Evolutionary conservation across 2,113 vertebrate species (phyloP), one percentile per base, ranked within the genome.

Genomic region (Muntiacus reevesi): DNA sequence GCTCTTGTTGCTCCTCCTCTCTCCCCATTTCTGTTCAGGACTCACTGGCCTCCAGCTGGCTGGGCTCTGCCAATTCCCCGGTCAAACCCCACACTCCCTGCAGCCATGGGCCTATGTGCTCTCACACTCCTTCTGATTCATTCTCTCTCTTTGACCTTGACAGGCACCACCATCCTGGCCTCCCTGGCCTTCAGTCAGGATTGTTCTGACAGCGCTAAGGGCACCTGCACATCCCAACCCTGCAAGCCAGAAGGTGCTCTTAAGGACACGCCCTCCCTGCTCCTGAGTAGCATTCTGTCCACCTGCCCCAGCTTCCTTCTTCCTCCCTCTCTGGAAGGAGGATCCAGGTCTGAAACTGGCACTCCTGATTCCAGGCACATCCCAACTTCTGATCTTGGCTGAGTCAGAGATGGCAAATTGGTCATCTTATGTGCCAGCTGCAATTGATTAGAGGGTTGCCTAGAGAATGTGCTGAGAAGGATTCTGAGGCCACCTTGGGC

Each of bases 41-140:
- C 14, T 14, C 3, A 0, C 19, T 17, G n/a, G 25, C n/a, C 52
- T 71, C 47, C 43, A 6, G 45, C 25, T 50, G 30, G 55, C 13
- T 0, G 2, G 36, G 6, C 36, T 59, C 64, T 52, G 81, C 2
- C 45, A 11, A 8, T 45, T 2, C 64, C 28, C 28, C 14, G 4
- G 36, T 10, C 10, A 12, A 62, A 40, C 21, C 87, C 40, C 12
- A 7, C 9, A 30, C 57, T 30, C 30, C 43, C 43, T 11, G 40
- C 54, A n/a, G 54, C 89, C 30, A 28, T 2, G 3, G 28, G 62
- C 16, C 50, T 14, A 15, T 78, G 16, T 23, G 6, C 59, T 62
- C 74, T 28, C 15, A 9, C 1, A 8, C 33, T 87, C 45, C 28
- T 55, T 23, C 57, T 33, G 3, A 25, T 45, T 50, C 57, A 3